Evolutionary conservation across 2,797 vertebrate genomes (phyloP), one percentile per base, ranked within the genome.

Genomic region (Hydrophis major): DNA sequence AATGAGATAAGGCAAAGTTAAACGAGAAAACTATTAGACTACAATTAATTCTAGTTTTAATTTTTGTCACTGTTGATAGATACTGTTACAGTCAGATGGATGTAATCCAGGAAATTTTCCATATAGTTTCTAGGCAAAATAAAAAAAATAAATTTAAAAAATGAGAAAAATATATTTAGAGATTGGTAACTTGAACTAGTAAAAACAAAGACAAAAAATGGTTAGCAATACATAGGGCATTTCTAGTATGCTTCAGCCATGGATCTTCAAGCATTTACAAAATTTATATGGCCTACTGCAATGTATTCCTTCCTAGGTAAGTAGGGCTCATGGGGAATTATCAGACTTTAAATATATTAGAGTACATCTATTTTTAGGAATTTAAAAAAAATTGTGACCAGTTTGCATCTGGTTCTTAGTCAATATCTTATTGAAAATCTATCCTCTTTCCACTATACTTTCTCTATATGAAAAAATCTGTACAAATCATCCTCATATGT

Each of bases 71-170:
- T 89, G 56, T 94, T 93, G 93, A 93, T 94, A 93, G 93, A 95
- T 91, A 91, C 95, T 93, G 94, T 93, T 95, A 87, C 93, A 95
- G 78, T 96, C 95, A 93, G 88, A 87, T 89, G 94, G 95, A 97
- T 97, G 95, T 92, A 94, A 95, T 94, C 92, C 95, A 94, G 94
- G 96, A 96, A 97, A 95, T 91, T 95, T 96, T 93, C 94, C 95
- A 89, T 92, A 94, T 94, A 95, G 95, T 20, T 94, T 96, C 96
- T 95, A 93, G 95, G 93, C 96, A 96, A 96, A 74, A 91, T 89
- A 61, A 90, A 14, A 32, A 42, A 53, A 92, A 86, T 4, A 12
- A 47, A 86, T 12, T 3, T 86, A 20, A 7, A n/a, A 69, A 90
- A 61, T 8, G 50, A 53, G 50, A 53, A 53, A 50, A 53, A 61